Base-by-base conservation (phyloP, 2,888 invertebrate genomes). In the Tipula unca region DNA sequence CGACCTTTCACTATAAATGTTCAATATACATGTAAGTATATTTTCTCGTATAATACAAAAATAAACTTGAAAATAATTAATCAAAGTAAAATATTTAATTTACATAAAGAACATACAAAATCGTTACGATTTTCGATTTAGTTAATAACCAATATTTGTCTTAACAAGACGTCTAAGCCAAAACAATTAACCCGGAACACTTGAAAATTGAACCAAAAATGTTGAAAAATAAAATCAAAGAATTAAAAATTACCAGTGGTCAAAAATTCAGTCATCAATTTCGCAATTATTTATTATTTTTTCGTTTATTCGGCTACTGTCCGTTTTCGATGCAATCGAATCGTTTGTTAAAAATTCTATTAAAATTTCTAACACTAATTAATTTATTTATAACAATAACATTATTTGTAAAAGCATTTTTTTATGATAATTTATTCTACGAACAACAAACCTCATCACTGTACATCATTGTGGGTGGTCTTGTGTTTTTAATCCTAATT, bases 221-320 rank as follows among this genome's bases (percentile, higher is more conserved):
- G 69, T 69, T 69, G 25, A 25, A 69, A 25, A 69, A 69, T 25
- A 69, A 69, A 25, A 69, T 69, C 69, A 69, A 69, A 25, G 3
- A 25, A 10, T 69, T 69, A 13, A 69, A 69, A 69, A 25, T 13
- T 25, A 2, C 20, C 20, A 69, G 69, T 25, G 69, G 25, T 25
- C 69, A 69, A 69, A 69, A 69, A 13, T 69, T 69, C n/a, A 69
- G 69, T 25, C 25, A 69, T 25, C 69, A 69, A 69, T 25, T 69
- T 13, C 69, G 69, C 10, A 69, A 69, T 69, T 69, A 69, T 69
- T 69, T 69, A 25, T 10, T 98, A 98, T 91, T 96, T 93, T 90
- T 98, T 96, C 87, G 98, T 92, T 90, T 98, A 97, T 91, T 98
- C 98, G 88, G 39, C 20, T 85, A 39, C n/a, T 36, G 39, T 5